These are phyloP conservation scores for Synanthedon vespiformis DNA, from an alignment of 2,888 invertebrate species.

Conservation along the genomic window DNA sequence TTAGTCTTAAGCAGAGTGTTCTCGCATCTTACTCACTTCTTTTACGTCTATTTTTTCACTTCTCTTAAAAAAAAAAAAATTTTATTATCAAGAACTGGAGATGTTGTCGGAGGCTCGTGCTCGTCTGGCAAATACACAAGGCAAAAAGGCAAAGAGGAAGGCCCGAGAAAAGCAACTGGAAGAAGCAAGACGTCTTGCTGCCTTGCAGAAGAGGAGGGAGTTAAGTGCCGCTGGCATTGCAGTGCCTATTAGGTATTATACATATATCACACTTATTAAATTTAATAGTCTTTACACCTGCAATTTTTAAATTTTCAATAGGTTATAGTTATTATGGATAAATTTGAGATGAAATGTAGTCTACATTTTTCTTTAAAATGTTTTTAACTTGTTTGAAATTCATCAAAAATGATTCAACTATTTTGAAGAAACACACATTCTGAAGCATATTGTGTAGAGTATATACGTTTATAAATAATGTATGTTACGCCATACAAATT, in stretches of 20 bases:
- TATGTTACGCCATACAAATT: too few relatives aligned
- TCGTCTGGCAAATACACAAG: conserved; percentile 97
- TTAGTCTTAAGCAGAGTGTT: background rate
- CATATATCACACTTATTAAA: background rate
- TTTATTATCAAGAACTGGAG: conserved; percentile 81
- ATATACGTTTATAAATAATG: too few relatives aligned
- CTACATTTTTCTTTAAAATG: too few relatives aligned
- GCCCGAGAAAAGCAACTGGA: conserved; percentile 98
- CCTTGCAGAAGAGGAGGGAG: conserved; percentile 97
- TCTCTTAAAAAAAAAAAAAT: too few relatives aligned
- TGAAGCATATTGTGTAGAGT: too few relatives aligned
- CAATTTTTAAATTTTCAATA: background rate
- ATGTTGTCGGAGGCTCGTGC: conserved; percentile 99
- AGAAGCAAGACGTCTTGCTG: conserved; percentile 95
- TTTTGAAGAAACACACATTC: too few relatives aligned
- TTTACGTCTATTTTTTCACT: too few relatives aligned
- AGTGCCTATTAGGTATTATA: conserved; percentile 49
- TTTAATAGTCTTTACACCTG: background rate
- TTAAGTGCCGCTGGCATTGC: conserved; percentile 95
- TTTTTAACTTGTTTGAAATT: too few relatives aligned
- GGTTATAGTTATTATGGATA: too few relatives aligned
- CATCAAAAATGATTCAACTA: too few relatives aligned
- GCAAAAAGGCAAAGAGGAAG: conserved; percentile 92
- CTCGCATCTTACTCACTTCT: too few relatives aligned
- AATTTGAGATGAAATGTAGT: too few relatives aligned